phyloP scores from a whole-genome alignment of 2,888 invertebrate species.

The Archips crataeganus region DNA sequence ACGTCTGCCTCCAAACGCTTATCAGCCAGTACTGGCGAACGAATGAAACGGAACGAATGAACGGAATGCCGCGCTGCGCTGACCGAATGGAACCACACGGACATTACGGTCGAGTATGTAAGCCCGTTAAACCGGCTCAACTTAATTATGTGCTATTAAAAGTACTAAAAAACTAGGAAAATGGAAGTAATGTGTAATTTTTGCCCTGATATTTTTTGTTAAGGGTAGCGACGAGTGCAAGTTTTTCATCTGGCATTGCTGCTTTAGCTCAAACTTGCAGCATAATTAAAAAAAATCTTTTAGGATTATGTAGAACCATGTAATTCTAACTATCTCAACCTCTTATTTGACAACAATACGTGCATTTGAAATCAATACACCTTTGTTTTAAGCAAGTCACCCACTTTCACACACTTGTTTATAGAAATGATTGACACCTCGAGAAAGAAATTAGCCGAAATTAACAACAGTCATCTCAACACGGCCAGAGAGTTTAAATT shows the following conservation, averaged over 20 bases:
- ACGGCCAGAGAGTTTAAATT: conserved; percentile 18
- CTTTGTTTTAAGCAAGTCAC: conserved; percentile 62
- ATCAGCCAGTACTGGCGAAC: conserved; percentile 73
- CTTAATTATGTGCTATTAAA: conserved; percentile 40
- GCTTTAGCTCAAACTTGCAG: too few species aligned
- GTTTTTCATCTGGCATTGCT: too few species aligned
- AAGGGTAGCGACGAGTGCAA: too few species aligned
- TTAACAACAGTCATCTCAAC: conserved; percentile 25
- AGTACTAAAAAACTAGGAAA: conserved; percentile 48
- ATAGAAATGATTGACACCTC: conserved; percentile 68
- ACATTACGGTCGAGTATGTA: conserved; percentile 43
- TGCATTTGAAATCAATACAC: conserved; percentile 39
- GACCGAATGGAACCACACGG: conserved; percentile 48
- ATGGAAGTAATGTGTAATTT: conserved; percentile 45
- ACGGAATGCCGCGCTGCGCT: conserved; percentile 52
- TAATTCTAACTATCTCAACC: background rate
- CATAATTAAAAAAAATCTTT: too few species aligned
- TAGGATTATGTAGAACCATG: too few species aligned
- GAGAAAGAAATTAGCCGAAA: conserved; percentile 63
- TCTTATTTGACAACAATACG: background rate
- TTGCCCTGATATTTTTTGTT: background rate
- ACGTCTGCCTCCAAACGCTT: conserved; percentile 63
- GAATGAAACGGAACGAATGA: conserved; percentile 62
- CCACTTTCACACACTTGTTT: conserved; percentile 68
- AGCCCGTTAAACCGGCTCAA: conserved; percentile 37